Conservation (phyloP, 2,888 invertebrate species). For the Melangyna quadrimaculata region DNA sequence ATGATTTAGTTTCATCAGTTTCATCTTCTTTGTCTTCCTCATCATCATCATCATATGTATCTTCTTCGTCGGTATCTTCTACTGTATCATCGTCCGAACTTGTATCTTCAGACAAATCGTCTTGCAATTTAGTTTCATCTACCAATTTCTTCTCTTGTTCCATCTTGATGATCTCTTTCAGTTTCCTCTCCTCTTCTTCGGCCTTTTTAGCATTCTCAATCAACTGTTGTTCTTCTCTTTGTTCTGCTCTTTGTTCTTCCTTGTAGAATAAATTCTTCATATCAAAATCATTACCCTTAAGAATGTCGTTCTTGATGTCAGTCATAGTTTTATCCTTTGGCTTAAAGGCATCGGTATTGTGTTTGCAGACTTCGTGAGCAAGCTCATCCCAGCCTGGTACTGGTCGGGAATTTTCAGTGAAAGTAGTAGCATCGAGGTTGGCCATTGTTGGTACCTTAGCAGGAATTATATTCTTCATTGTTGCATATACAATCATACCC, state of each 20-base stretch:
- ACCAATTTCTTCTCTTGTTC: constrained; percentile 76
- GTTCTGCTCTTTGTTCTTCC: too few species aligned
- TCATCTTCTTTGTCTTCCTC: constrained; percentile 73
- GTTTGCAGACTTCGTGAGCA: constrained; percentile 79
- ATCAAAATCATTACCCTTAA: constrained; percentile 54
- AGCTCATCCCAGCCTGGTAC: constrained; percentile 78
- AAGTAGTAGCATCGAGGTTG: constrained; percentile 75
- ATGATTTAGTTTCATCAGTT: constrained; percentile 74
- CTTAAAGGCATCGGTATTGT: constrained; percentile 69
- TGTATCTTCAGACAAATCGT: constrained; percentile 66
- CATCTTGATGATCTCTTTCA: constrained; percentile 72
- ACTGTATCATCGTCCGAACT: constrained; percentile 74
- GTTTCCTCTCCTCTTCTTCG: constrained; percentile 20
- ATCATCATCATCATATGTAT: constrained; percentile 72
- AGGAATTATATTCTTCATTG: constrained; percentile 76
- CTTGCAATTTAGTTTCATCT: constrained; percentile 74
- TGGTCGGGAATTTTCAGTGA: constrained; percentile 73
- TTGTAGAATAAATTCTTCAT: constrained; percentile 55
- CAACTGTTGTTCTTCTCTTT: constrained; percentile 28
- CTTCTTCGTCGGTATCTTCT: constrained; percentile 76
- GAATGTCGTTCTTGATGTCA: constrained; percentile 54
- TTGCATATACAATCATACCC: constrained; percentile 83
- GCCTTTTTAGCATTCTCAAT: constrained; percentile 33
- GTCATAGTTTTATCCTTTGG: constrained; percentile 64
- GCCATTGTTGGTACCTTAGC: constrained; percentile 75